Evolutionary conservation across 1,140 invertebrate genomes (phyloP).

Genomic region (Tetraneura akinire): DNA sequence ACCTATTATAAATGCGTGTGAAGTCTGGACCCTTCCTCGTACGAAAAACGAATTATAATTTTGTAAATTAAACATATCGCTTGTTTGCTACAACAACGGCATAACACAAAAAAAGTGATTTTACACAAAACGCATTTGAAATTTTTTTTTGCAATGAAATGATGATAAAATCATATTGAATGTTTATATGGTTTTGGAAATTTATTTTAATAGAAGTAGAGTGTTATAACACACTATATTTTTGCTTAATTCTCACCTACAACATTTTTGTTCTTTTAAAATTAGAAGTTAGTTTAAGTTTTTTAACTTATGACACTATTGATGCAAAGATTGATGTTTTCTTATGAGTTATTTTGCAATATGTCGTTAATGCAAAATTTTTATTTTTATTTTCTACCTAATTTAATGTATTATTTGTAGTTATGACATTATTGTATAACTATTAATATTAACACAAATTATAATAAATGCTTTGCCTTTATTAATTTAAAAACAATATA

Average conservation of each 20-base stretch:
- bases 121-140: slow-evolving; percentile 33
- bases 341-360: slow-evolving; percentile 28
- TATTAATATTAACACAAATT: slow-evolving; percentile 33
- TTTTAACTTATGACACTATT: slow-evolving; percentile 40
- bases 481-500: slow-evolving; percentile 26
- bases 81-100: slow-evolving; percentile 19
- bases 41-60: too few relatives aligned
- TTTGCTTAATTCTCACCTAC: slow-evolving; percentile 24
- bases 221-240: slow-evolving; percentile 36
- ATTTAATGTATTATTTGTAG: slow-evolving; percentile 20
- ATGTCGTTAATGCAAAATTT: slow-evolving; percentile 26
- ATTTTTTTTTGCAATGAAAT: not conserved
- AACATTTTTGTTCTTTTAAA: slow-evolving; percentile 10
- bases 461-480: slow-evolving; percentile 25
- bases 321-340: slow-evolving; percentile 8
- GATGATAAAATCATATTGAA: slow-evolving; percentile 22
- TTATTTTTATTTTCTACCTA: slow-evolving; percentile 18
- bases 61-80: slow-evolving; percentile 30
- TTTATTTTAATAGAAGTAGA: not conserved
- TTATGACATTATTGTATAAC: slow-evolving; percentile 30
- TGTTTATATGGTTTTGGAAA: slow-evolving; percentile 14
- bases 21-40: too few relatives aligned
- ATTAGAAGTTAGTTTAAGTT: slow-evolving; percentile 13
- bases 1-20: too few relatives aligned
- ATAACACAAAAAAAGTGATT: slow-evolving; percentile 35